A percentile compares a stretch with the other conserved stretches of the same genome.
Evolutionary conservation across 2,888 invertebrate genomes (phyloP).

Genomic region (Dastarcus helophoroides): DNA sequence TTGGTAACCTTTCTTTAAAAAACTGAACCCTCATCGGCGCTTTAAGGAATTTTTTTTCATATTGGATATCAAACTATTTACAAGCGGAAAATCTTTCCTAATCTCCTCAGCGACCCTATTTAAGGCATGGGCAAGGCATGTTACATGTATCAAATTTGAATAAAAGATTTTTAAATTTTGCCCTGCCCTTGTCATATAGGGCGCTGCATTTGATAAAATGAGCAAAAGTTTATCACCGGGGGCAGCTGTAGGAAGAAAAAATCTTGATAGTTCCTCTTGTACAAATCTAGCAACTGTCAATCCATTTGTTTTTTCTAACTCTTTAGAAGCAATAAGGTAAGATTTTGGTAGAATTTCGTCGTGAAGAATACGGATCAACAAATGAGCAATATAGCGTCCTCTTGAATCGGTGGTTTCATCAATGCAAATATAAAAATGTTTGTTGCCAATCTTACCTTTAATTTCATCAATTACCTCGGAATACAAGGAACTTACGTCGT

Average conservation of each 20-base stretch:
- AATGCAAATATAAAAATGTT: not conserved
- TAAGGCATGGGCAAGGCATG: too few relatives aligned
- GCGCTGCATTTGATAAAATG: conserved; percentile 1
- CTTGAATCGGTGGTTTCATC: not conserved
- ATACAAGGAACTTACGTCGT: too few relatives aligned
- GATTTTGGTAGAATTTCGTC: too few relatives aligned
- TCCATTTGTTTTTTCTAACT: not conserved
- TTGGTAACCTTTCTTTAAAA: not conserved
- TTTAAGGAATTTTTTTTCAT: conserved; percentile 1
- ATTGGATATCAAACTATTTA: not conserved
- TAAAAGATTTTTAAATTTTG: too few relatives aligned
- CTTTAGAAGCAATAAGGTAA: too few relatives aligned
- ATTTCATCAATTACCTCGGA: too few relatives aligned
- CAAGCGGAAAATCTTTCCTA: not conserved
- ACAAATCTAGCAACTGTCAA: not conserved
- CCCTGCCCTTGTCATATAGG: not conserved
- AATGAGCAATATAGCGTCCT: conserved; percentile 1
- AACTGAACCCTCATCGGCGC: too few relatives aligned
- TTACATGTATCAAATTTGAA: not conserved
- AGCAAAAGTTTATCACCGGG: conserved; percentile 1
- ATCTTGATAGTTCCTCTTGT: not conserved
- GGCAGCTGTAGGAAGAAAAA: not conserved
- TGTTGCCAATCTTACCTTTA: not conserved
- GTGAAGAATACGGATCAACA: not conserved
- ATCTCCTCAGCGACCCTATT: conserved; percentile 1